Evolutionary conservation across 2,113 vertebrate species (phyloP), one percentile per base, ranked within the genome.

Genomic region (Pristiophorus japonicus): DNA sequence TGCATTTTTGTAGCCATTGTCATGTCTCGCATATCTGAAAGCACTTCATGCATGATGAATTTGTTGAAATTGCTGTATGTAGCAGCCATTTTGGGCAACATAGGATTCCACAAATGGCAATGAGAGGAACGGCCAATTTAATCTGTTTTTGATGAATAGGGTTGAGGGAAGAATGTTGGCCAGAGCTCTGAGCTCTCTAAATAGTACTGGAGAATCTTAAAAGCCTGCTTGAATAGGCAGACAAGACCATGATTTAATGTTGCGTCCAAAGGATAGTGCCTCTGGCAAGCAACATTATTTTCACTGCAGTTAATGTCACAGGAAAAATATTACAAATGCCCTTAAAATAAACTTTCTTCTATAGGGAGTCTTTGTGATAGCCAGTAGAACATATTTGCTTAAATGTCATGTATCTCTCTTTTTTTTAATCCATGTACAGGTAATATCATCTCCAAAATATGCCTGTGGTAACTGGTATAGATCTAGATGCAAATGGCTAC

Each of bases 401-500:
- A 63, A 92, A 92, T 92, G 4, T 90, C 51, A 6, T 92, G 12
- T 88, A 12, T 30, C 34, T 65, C 38, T 94, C 45, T 42, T 65
- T 47, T 45, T 27, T 70, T 70, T 73, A 34, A 93, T 66, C 45
- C 42, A 70, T 34, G 11, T 70, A 18, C 93, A 94, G 93, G 93
- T 70, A 45, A 94, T 45, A 67, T 38, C 92, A 94, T 70, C 65
- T 94, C 65, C 93, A 98, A 97, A 98, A 97, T 97, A 98, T 99
- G 98, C 98, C 97, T 94, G 65, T 94, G 65, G 93, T 67, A 70
- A 47, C 66, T 70, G 65, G 97, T 97, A 97, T 97, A 97, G 97
- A 97, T 96, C 95, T 97, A 96, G 95, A 96, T 96, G 96, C 95
- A 96, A 96, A 97, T 81, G 96, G 96, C 96, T 97, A 97, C 97